Evolutionary conservation across 1,140 invertebrate species (phyloP).

Genomic region (Drosophila kepulauana): DNA sequence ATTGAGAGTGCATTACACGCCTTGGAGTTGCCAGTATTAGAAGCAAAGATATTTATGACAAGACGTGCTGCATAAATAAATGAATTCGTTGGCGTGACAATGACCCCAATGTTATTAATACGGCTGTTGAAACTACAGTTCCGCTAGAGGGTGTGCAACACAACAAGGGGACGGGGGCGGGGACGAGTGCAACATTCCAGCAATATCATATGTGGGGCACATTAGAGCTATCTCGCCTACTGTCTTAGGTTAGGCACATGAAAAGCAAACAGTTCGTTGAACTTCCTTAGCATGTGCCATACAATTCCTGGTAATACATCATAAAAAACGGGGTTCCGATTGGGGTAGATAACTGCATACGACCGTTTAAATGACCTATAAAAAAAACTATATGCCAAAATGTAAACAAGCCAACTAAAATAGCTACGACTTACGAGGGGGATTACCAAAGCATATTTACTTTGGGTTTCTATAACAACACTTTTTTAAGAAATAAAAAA

Average conservation of each 20-base stretch:
- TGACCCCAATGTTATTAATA: constrained; percentile 82
- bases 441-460: constrained; percentile 1
- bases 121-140: constrained; percentile 68
- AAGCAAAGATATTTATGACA: constrained; percentile 49
- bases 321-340: neutral
- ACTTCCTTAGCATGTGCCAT: constrained; percentile 75
- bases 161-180: neutral
- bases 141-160: constrained; percentile 50
- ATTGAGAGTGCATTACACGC: constrained; percentile 45
- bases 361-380: neutral
- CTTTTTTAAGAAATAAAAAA: neutral
- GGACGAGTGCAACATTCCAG: constrained; percentile 3
- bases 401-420: constrained; percentile 9
- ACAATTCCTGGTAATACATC: constrained; percentile 49
- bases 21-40: constrained; percentile 40
- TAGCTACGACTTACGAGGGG: neutral
- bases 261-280: constrained; percentile 75
- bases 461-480: neutral
- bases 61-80: constrained; percentile 64
- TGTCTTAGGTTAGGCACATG: constrained; percentile 66
- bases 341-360: constrained; percentile 41
- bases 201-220: constrained; percentile 67
- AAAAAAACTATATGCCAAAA: neutral
- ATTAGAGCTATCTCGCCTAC: constrained; percentile 51
- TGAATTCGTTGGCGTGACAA: constrained; percentile 71